These are phyloP conservation scores for Paramormyrops hopkinsi DNA, from an alignment of 2,797 vertebrate species.

Conservation along the genomic window DNA sequence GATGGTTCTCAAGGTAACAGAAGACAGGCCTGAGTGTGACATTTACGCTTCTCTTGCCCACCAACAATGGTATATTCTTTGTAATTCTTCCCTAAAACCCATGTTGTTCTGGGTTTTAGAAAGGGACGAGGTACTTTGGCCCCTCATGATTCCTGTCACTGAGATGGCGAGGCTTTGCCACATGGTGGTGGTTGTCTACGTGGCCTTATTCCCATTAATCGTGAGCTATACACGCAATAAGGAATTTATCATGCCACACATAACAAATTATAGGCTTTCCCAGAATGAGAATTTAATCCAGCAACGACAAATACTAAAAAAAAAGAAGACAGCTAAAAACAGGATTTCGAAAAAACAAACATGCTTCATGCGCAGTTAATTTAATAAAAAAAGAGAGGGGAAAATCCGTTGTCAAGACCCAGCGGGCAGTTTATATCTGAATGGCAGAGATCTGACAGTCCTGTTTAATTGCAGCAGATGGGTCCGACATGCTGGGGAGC, in stretches of 20 bases:
- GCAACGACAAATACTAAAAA: too few species aligned
- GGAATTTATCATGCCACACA: neutral
- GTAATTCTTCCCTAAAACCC: neutral
- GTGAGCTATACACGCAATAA: neutral
- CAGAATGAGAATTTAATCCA: conserved; percentile 1
- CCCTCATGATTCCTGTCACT: neutral
- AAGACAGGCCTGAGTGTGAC: neutral
- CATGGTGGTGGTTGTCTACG: neutral
- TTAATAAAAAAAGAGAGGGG: neutral
- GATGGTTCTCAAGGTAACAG: neutral
- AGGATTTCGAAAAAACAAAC: neutral
- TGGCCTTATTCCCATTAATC: neutral
- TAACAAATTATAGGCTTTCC: neutral
- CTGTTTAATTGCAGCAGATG: conserved; percentile 16
- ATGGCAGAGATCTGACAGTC: neutral
- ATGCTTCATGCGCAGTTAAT: neutral
- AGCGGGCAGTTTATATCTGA: neutral
- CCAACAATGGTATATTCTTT: neutral
- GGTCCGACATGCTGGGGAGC: neutral
- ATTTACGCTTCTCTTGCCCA: neutral
- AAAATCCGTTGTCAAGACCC: conserved; percentile 1
- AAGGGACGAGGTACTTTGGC: neutral
- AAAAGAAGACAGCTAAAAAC: neutral
- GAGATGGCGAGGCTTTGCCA: neutral
- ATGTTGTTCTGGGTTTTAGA: neutral